Conservation (phyloP, 2,888 invertebrate genomes). For the Drosophila falleni region DNA sequence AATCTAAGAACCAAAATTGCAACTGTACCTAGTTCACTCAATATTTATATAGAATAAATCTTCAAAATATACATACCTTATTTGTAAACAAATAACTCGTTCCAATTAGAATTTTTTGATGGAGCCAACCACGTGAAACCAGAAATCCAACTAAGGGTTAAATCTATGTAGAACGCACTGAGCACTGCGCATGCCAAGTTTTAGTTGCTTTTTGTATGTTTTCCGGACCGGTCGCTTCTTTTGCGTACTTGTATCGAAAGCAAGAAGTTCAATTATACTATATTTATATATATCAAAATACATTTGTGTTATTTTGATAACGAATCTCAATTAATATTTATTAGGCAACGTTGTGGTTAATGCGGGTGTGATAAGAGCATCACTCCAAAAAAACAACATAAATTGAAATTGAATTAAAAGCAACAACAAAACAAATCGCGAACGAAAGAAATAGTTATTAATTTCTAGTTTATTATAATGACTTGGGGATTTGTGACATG, state of each 20-base stretch:
- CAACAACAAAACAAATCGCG: constrained; percentile 9
- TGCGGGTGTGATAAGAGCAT: constrained; percentile 14
- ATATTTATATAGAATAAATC: constrained; percentile 48
- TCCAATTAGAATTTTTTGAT: neutral
- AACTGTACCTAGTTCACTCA: constrained; percentile 60
- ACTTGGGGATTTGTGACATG: constrained; percentile 97
- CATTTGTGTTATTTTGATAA: constrained; percentile 15
- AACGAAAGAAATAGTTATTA: constrained; percentile 22
- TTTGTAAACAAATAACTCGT: constrained; percentile 13
- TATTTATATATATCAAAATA: constrained; percentile 9
- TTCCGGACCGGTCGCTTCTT: constrained; percentile 44
- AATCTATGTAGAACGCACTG: constrained; percentile 22
- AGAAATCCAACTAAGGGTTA: constrained; percentile 43
- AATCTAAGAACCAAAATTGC: constrained; percentile 55
- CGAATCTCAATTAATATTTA: constrained; percentile 14
- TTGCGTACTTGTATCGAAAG: constrained; percentile 18
- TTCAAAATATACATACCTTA: constrained; percentile 35
- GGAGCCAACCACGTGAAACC: neutral
- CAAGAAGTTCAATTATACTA: neutral
- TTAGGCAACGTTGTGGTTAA: neutral
- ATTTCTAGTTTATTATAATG: constrained; percentile 85
- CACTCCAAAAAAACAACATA: neutral
- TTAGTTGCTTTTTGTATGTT: constrained; percentile 51
- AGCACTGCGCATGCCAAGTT: constrained; percentile 40
- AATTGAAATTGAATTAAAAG: neutral